Evolutionary conservation across 2,113 vertebrate genomes (phyloP).

Genomic region (Pomatorhinus ruficollis): DNA sequence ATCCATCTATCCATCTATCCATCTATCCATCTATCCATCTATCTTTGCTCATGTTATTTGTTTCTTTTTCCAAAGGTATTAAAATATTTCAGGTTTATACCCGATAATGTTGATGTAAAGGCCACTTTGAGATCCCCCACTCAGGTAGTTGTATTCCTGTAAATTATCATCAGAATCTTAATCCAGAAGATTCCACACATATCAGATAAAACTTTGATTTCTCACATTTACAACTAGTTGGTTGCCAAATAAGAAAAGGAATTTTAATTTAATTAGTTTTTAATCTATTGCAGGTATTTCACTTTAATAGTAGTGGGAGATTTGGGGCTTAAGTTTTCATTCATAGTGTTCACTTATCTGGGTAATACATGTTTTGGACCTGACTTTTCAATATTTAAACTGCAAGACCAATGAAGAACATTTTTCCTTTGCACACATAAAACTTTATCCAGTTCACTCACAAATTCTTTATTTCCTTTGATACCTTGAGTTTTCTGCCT

Average conservation of each 20-base stretch:
- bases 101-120: neutral
- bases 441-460: neutral
- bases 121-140: rapidly evolving
- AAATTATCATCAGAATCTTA: neutral
- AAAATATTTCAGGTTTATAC: neutral
- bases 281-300: neutral
- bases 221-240: neutral
- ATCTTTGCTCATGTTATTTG: neutral
- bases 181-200: neutral
- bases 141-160: neutral
- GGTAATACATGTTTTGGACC: neutral
- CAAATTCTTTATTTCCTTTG: neutral
- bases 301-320: neutral
- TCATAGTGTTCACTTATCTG: neutral
- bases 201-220: neutral
- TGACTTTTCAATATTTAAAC: neutral
- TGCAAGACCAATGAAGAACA: neutral
- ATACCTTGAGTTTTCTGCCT: neutral
- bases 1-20: neutral
- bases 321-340: neutral
- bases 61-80: neutral
- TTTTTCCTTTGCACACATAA: neutral
- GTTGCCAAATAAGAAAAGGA: neutral
- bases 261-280: neutral
- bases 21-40: neutral